These are phyloP conservation scores for Rhagonycha lutea DNA, from an alignment of 2,888 invertebrate genomes.

Conservation along the genomic window DNA sequence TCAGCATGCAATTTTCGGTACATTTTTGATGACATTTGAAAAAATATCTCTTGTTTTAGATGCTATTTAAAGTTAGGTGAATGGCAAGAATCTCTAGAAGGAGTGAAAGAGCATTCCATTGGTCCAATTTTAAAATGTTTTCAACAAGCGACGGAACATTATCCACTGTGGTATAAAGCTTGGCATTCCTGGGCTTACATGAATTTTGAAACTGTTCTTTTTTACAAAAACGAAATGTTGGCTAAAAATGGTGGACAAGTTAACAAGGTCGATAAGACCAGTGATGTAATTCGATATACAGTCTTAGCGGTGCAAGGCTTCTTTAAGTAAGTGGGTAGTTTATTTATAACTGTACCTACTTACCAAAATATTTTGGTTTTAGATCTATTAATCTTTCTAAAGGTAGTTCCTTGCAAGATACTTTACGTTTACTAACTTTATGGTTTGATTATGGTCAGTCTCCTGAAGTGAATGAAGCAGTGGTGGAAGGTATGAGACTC, in stretches of 20 bases:
- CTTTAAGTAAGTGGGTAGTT: constrained; percentile 59
- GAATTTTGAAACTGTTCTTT: constrained; percentile 91
- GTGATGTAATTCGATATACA: constrained; percentile 75
- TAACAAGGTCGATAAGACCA: constrained; percentile 31
- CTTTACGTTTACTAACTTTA: constrained; percentile 86
- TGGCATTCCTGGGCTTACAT: constrained; percentile 99
- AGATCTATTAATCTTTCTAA: constrained; percentile 91
- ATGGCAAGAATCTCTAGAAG: constrained; percentile 90
- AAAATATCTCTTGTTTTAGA: constrained; percentile 33
- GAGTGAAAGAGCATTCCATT: constrained; percentile 78
- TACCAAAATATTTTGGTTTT: constrained; percentile 19
- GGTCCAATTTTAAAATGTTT: constrained; percentile 77
- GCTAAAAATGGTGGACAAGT: constrained; percentile 27
- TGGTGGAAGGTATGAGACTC: constrained; percentile 87
- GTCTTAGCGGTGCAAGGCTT: constrained; percentile 95
- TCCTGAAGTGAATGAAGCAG: constrained; percentile 90
- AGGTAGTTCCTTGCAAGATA: constrained; percentile 94
- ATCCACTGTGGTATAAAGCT: constrained; percentile 92
- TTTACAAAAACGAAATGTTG: constrained; percentile 58
- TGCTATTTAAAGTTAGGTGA: constrained; percentile 93
- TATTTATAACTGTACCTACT: not conserved
- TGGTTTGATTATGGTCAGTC: constrained; percentile 99
- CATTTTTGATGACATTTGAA: not conserved
- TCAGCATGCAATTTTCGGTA: not conserved
- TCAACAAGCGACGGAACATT: constrained; percentile 80